Evolutionary conservation across 2,888 invertebrate species (phyloP), one percentile per base, ranked within the genome.

Genomic region (Mycogona germanica): DNA sequence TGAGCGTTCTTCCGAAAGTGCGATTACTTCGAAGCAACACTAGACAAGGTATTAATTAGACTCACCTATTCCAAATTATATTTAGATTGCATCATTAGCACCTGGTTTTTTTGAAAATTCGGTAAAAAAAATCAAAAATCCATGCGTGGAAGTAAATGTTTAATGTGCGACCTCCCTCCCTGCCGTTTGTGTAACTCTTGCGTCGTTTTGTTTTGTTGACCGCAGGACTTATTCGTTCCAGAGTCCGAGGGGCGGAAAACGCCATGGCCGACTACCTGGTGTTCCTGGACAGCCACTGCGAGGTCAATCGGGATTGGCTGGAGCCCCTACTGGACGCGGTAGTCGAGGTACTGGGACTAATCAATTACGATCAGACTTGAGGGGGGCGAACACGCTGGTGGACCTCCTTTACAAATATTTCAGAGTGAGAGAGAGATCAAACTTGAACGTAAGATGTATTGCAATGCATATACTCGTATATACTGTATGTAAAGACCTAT

Each of bases 241-340:
- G 72, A 56, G 70, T 70, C 59, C 64, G 60, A 42, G 72, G 69
- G 23, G 70, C 69, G 7, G 57, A 61, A 21, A 23, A 65, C 49
- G 65, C 72, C 52, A 60, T 57, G n/a, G 70, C 70, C 25, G 63
- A 68, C 50, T 68, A 66, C 58, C 59, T 72, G 53, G 59, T 70
- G 50, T 72, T 72, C 60, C 64, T 72, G 53, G 71, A 72, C 59
- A 71, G 72, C 59, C 72, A 72, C 59, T 72, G 70, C 55, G 72
- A 72, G 64, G 62, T 62, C 35, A 62, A 62, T 51, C 62, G 62
- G 47, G 66, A 66, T 58, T 69, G 73, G 74, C 60, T 75, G 56
- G 68, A 71, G 59, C 73, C 74, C 17, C 62, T 75, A 48, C 62
- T 75, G 56, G 64, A 67, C 38, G 57, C 63, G 23, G 58, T 69